These are phyloP conservation scores for Fratercula arctica DNA, from an alignment of 2,797 vertebrate genomes.

Conservation along the genomic window DNA sequence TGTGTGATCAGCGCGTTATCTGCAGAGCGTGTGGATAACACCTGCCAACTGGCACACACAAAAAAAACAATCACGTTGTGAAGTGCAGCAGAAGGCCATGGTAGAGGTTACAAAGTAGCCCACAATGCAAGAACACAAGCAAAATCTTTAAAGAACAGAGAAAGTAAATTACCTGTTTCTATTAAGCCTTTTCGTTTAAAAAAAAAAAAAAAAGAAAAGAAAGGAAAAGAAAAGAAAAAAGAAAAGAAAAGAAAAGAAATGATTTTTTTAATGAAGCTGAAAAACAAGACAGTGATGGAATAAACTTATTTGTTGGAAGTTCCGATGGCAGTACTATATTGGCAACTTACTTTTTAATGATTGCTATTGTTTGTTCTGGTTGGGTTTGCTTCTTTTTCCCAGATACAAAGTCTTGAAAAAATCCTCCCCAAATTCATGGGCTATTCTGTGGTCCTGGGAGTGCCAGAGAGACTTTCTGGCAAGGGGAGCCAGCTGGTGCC, in stretches of 20 bases:
- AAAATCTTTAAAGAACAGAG: background rate
- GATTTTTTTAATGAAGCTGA: background rate
- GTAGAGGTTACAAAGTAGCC: background rate
- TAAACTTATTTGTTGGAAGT: background rate
- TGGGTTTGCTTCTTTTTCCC: background rate
- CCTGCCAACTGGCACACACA: background rate
- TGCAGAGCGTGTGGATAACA: background rate
- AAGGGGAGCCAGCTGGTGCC: background rate
- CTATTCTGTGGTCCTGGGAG: too few species aligned
- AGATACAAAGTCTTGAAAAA: background rate
- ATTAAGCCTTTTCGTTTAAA: background rate
- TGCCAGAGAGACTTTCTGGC: background rate
- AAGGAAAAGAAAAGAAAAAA: background rate
- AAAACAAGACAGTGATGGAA: background rate
- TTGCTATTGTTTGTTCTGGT: background rate
- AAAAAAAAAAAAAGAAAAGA: background rate
- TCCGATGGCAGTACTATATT: background rate
- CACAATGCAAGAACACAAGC: background rate
- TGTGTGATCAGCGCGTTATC: background rate
- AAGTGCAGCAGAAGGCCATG: background rate
- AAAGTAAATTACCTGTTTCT: background rate
- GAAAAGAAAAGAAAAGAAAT: too few species aligned
- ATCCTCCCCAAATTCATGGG: background rate
- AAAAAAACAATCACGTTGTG: fast-evolving
- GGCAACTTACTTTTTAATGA: background rate